phyloP scores from a whole-genome alignment of 1,140 invertebrate genomes.

The Ctenoplectra terminalis region DNA sequence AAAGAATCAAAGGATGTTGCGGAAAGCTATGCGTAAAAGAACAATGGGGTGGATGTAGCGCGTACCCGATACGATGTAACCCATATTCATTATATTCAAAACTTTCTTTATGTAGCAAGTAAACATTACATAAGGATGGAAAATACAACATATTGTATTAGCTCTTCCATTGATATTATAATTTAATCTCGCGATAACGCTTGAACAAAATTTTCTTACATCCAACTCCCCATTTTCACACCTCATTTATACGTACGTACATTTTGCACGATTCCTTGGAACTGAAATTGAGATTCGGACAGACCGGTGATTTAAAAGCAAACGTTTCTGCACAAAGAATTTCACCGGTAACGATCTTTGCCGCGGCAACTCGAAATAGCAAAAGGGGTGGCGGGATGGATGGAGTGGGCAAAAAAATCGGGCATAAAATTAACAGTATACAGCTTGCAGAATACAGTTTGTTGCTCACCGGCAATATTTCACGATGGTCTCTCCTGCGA shows the following conservation, averaged over 20 bases:
- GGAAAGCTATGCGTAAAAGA: background rate
- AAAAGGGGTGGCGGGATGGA: conserved; percentile 20
- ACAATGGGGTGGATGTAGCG: conserved; percentile 4
- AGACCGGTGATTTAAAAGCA: background rate
- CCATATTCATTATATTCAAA: background rate
- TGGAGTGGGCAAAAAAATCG: conserved; percentile 72
- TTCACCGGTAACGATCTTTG: conserved; percentile 21
- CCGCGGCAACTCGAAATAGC: background rate
- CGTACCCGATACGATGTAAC: background rate
- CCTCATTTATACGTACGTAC: background rate
- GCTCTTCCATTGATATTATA: background rate
- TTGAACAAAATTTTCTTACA: background rate
- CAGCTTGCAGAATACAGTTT: conserved; percentile 74
- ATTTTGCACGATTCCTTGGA: background rate
- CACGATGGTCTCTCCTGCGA: conserved; percentile 73
- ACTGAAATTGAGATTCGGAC: background rate
- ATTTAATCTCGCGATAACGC: too few relatives aligned
- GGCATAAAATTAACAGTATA: conserved; percentile 82
- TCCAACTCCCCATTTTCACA: background rate
- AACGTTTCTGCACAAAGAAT: background rate
- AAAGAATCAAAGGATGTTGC: conserved; percentile 16
- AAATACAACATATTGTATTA: background rate
- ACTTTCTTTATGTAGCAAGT: background rate
- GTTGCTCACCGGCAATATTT: conserved; percentile 79
- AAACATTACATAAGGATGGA: too few relatives aligned